Conservation (phyloP, 2,113 vertebrate genomes). For the Rhodinocichla rosea region DNA sequence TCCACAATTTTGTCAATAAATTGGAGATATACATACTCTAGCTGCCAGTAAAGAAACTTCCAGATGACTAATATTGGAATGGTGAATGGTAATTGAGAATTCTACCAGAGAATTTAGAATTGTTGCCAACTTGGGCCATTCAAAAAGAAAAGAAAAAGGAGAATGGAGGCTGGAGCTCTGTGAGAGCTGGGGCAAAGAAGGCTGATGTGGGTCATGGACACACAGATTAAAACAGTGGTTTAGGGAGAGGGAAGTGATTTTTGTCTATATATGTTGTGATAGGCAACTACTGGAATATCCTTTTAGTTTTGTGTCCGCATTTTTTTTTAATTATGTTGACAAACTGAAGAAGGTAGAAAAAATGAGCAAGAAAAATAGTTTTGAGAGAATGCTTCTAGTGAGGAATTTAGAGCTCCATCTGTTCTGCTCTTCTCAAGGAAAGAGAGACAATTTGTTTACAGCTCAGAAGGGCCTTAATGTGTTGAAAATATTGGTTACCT, state of each 20-base stretch:
- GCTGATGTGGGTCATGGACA: not conserved
- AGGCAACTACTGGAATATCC: not conserved
- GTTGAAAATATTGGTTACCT: not conserved
- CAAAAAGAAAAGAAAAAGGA: not conserved
- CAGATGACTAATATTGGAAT: not conserved
- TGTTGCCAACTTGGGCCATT: not conserved
- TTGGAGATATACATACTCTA: not conserved
- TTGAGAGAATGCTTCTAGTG: not conserved
- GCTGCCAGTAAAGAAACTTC: not conserved
- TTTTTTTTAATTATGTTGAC: not conserved
- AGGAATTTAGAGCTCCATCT: constrained; percentile 13
- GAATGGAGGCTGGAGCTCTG: not conserved
- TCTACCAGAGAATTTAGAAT: not conserved
- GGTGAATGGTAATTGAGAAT: not conserved
- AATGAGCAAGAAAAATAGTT: not conserved
- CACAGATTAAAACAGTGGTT: not conserved
- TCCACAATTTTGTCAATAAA: not conserved
- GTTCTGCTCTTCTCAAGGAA: not conserved
- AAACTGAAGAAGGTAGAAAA: not conserved
- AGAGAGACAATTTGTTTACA: not conserved
- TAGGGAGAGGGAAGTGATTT: not conserved
- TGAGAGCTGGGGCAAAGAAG: not conserved
- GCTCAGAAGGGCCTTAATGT: not conserved
- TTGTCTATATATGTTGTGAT: not conserved
- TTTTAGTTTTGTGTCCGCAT: not conserved